Evolutionary conservation across 2,797 vertebrate genomes (phyloP), one percentile per base, ranked within the genome.

Genomic region (Podarcis siculus): DNA sequence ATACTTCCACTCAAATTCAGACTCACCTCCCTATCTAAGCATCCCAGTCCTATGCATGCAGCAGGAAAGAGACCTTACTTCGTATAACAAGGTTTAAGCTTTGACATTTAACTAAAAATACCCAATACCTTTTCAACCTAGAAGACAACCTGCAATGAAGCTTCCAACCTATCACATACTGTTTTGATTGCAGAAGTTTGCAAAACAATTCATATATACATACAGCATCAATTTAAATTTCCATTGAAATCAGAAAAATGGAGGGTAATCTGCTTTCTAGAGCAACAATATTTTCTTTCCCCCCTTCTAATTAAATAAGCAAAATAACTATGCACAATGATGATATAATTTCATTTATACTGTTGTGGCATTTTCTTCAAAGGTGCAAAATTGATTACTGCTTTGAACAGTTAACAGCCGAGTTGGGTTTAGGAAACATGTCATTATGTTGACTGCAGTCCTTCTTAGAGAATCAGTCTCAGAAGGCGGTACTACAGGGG

Each of bases 321-420:
- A 83, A 91, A 87, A 87, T 25, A 49, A 67, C 66, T 25, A 32
- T 85, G 49, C 30, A 5, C 58, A 88, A 87, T 75, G 45, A 66
- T 58, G 82, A 85, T 76, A 92, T 27, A 67, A 91, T 88, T 55
- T 0, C 71, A 87, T 90, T 89, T 80, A 61, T 89, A 82, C 58
- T 79, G 35, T 2, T 21, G 15, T 88, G 12, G 10, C 58, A 45
- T 73, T 87, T 89, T 87, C 8, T 89, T 90, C 82, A 79, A 81
- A 83, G 45, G 17, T 13, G 0, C 13, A 92, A 72, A 8, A 67
- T 89, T 61, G 32, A 82, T 81, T 90, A 32, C 72, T 67, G 73
- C 67, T 91, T 89, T 91, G 82, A 92, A 71, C 7, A 72, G 87
- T 87, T 89, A 45, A 90, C 23, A 86, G 45, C 78, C 87, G 55